A percentile compares a stretch with the other conserved stretches of the same genome.
Evolutionary conservation across 1,140 invertebrate species (phyloP).

Genomic region (Drosophila navojoa): DNA sequence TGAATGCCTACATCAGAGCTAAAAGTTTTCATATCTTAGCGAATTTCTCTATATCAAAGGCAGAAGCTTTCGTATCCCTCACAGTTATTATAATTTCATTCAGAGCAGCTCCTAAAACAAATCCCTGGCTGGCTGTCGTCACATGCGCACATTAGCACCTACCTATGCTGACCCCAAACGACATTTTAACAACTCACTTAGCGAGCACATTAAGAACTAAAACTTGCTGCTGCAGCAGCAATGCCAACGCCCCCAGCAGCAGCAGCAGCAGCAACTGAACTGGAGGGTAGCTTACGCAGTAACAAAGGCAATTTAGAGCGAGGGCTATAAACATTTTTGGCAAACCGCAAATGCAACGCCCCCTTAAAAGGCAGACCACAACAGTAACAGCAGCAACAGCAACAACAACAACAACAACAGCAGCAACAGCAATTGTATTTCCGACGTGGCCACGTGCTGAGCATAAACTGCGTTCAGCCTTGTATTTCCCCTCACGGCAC

Average conservation of each 20-base stretch:
- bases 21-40: too few relatives aligned
- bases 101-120: neutral
- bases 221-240: conserved; percentile 29
- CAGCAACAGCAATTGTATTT: neutral
- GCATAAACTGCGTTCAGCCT: conserved; percentile 28
- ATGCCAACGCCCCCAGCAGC: neutral
- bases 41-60: too few relatives aligned
- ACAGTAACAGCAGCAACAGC: neutral
- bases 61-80: too few relatives aligned
- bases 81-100: neutral
- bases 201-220: conserved; percentile 34
- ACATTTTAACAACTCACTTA: conserved; percentile 37
- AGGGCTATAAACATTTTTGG: conserved; percentile 40
- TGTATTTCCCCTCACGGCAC: neutral
- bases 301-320: conserved; percentile 40
- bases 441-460: conserved; percentile 18
- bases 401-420: too few relatives aligned
- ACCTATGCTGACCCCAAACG: conserved; percentile 27
- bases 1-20: too few relatives aligned
- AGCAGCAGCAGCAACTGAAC: neutral
- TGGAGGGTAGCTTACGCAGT: conserved; percentile 2
- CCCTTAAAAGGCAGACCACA: neutral
- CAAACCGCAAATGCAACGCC: conserved; percentile 36
- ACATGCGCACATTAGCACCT: conserved; percentile 37
- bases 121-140: neutral